A percentile compares a stretch with the other conserved stretches of the same genome.
These are phyloP conservation scores for Mastigias papua DNA, from an alignment of 30 jellyfish, hydroid and myxozoan species.

Conservation along the genomic window DNA sequence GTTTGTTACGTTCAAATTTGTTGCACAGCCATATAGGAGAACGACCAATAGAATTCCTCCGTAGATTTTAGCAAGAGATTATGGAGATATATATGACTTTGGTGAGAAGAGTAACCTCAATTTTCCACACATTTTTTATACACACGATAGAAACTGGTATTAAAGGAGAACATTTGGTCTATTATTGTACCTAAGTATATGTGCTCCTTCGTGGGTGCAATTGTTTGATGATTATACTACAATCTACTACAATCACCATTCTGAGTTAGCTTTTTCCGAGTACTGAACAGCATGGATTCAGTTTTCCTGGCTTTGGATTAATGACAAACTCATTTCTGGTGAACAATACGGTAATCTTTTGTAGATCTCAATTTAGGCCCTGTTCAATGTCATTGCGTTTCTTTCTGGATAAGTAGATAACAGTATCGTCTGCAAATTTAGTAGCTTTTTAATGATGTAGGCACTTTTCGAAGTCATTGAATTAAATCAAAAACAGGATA, in stretches of 20 bases:
- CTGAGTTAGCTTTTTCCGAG: constrained; percentile 2
- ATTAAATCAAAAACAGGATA: constrained; percentile 9
- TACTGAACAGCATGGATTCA: constrained; percentile 14
- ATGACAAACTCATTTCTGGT: constrained; percentile 6
- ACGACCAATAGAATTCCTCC: constrained; percentile 28
- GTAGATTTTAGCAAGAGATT: background rate
- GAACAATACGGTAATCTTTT: background rate
- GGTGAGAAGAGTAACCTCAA: constrained; percentile 28
- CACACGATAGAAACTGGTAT: constrained; percentile 56
- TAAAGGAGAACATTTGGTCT: constrained; percentile 42
- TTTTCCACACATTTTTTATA: constrained; percentile 52
- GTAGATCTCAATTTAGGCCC: constrained; percentile 5
- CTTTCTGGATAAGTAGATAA: constrained; percentile 5
- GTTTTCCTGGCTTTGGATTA: constrained; percentile 17
- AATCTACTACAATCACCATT: background rate
- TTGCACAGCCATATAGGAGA: constrained; percentile 36
- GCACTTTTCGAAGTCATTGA: constrained; percentile 10
- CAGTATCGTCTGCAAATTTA: constrained; percentile 13
- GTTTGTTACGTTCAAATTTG: constrained; percentile 34
- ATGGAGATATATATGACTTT: background rate
- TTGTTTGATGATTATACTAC: constrained; percentile 13
- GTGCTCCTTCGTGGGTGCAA: constrained; percentile 46
- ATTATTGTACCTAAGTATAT: constrained; percentile 58
- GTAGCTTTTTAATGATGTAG: constrained; percentile 9
- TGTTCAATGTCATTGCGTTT: background rate